A percentile compares a stretch with the other conserved stretches of the same genome.
Evolutionary conservation across 2,113 vertebrate species (phyloP).

Genomic region (Accipiter cooperii): DNA sequence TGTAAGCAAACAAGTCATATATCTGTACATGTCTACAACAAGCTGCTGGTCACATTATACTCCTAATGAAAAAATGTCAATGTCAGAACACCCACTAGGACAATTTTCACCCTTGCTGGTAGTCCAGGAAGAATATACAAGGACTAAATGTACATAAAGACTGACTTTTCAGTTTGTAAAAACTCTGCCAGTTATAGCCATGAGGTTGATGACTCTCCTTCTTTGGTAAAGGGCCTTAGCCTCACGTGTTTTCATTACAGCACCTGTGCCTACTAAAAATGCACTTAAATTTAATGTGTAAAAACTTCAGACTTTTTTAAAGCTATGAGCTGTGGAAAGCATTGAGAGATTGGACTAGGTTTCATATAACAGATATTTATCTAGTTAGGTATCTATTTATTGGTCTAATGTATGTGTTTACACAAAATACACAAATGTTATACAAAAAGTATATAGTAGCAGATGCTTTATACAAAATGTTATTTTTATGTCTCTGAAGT

Average conservation of each 20-base stretch:
- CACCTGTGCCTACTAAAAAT: not conserved
- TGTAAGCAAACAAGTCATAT: not conserved
- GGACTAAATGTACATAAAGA: not conserved
- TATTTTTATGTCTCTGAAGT: constrained; percentile 73
- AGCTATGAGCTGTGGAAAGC: not conserved
- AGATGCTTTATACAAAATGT: constrained; percentile 71
- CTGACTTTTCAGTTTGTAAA: not conserved
- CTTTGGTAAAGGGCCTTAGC: not conserved
- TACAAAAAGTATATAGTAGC: constrained; percentile 52
- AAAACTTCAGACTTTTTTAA: not conserved
- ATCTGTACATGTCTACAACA: not conserved
- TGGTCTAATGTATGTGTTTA: constrained; percentile 59
- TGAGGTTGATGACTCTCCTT: not conserved
- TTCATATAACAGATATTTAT: constrained; percentile 51
- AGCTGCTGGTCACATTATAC: not conserved
- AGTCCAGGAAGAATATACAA: not conserved
- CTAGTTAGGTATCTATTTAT: constrained; percentile 56
- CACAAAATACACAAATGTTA: constrained; percentile 54
- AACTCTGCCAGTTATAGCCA: not conserved
- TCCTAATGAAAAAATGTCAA: not conserved
- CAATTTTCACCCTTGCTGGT: not conserved
- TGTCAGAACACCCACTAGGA: not conserved
- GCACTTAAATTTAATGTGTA: not conserved
- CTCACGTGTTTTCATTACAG: not conserved
- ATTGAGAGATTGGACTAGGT: not conserved